phyloP scores from a whole-genome alignment of 1,140 invertebrate genomes.

The Andrena cerasifolii region DNA sequence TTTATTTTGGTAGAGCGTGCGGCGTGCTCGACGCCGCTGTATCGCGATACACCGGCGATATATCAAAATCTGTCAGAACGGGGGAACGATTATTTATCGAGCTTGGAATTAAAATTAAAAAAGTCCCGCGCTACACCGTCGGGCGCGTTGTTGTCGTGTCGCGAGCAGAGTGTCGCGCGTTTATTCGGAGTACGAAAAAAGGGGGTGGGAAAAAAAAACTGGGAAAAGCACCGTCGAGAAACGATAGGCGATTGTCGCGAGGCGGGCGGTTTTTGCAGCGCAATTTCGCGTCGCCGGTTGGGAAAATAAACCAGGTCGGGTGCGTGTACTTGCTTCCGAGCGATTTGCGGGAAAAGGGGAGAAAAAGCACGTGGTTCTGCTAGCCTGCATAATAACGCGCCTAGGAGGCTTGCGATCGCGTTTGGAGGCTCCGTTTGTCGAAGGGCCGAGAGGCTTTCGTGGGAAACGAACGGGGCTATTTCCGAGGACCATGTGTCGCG shows the following conservation, averaged over 20 bases:
- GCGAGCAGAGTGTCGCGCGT: neutral
- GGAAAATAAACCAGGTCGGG: neutral
- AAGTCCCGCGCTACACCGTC: neutral
- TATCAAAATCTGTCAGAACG: conserved; percentile 44
- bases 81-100: conserved; percentile 42
- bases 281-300: neutral
- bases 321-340: conserved; percentile 1
- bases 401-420: neutral
- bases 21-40: neutral
- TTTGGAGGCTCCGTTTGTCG: neutral
- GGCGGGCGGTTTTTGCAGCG: neutral
- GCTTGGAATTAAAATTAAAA: conserved; percentile 34
- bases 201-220: no score
- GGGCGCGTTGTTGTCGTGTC: neutral
- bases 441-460: neutral
- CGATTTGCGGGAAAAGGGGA: neutral
- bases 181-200: neutral
- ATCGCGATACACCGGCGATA: conserved; percentile 37
- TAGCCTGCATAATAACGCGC: neutral
- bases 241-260: neutral
- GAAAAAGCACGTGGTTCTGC: neutral
- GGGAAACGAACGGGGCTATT: conserved; percentile 47
- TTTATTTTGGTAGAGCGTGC: conserved; percentile 23
- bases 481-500: conserved; percentile 52
- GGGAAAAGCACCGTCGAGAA: neutral